Conservation (phyloP, 2,113 vertebrate species). For the Sorex araneus region DNA sequence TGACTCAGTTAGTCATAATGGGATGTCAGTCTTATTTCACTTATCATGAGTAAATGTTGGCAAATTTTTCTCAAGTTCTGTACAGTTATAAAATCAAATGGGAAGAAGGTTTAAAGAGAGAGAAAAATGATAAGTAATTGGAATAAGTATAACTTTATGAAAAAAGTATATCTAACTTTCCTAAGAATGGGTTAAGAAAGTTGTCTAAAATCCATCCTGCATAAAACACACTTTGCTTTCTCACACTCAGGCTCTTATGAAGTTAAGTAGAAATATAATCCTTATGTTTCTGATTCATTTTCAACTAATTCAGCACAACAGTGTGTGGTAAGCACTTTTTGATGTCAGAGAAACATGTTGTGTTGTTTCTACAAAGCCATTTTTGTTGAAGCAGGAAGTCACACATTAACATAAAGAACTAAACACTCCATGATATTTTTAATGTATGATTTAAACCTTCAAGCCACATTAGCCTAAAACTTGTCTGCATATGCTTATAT, state of each 20-base stretch:
- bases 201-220: conserved; percentile 22
- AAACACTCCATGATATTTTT: conserved; percentile 54
- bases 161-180: background rate
- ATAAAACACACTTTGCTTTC: conserved; percentile 41
- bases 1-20: background rate
- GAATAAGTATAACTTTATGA: background rate
- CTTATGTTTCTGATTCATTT: conserved; percentile 74
- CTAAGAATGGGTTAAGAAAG: background rate
- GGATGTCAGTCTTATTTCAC: background rate
- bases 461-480: conserved; percentile 60
- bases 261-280: conserved; percentile 67
- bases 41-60: background rate
- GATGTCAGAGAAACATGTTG: conserved; percentile 68
- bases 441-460: conserved; percentile 66
- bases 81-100: background rate
- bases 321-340: conserved; percentile 76
- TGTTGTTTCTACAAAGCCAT: conserved; percentile 64
- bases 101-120: background rate
- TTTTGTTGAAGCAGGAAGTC: conserved; percentile 71
- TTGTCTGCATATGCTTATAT: conserved; percentile 21
- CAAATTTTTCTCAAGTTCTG: conserved; percentile 13
- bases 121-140: background rate
- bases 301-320: conserved; percentile 70
- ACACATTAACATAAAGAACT: conserved; percentile 64
- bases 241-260: conserved; percentile 47